Conservation (phyloP, 2,888 invertebrate species). For the Nineta flava region DNA sequence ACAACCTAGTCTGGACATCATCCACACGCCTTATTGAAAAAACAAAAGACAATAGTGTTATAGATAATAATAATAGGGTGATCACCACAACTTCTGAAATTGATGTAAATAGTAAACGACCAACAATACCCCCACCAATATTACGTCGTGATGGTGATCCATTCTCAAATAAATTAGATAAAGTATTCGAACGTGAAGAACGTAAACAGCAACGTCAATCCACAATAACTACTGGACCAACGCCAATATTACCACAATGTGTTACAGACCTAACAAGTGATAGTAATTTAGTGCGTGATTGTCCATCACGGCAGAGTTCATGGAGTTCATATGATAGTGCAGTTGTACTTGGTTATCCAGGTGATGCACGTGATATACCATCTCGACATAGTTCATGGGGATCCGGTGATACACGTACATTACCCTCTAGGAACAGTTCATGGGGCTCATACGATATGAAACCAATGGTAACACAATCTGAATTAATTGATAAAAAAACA, state of each 20-base stretch:
- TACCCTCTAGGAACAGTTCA: constrained; percentile 51
- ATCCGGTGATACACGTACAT: constrained; percentile 48
- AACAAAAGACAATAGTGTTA: constrained; percentile 3
- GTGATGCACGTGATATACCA: constrained; percentile 38
- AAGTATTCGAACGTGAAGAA: constrained; percentile 54
- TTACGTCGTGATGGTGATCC: constrained; percentile 35
- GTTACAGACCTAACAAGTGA: constrained; percentile 16
- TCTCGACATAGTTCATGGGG: constrained; percentile 74
- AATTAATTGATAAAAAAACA: constrained; percentile 6
- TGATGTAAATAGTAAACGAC: constrained; percentile 16
- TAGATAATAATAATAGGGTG: background rate
- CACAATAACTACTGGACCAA: constrained; percentile 16
- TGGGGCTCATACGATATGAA: constrained; percentile 56
- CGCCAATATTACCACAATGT: constrained; percentile 27
- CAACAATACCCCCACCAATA: constrained; percentile 17
- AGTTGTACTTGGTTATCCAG: constrained; percentile 40
- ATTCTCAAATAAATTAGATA: constrained; percentile 53
- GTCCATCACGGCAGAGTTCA: constrained; percentile 54
- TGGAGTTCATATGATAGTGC: constrained; percentile 68
- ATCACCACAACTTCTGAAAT: constrained; percentile 11
- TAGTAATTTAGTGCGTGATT: constrained; percentile 24
- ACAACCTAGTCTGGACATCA: constrained; percentile 33
- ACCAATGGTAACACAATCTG: background rate
- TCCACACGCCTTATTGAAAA: constrained; percentile 21
- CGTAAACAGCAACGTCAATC: constrained; percentile 26